A percentile compares a stretch with the other conserved stretches of the same genome.
Conservation (phyloP, 2,113 vertebrate species). For the Elanoides forficatus region DNA sequence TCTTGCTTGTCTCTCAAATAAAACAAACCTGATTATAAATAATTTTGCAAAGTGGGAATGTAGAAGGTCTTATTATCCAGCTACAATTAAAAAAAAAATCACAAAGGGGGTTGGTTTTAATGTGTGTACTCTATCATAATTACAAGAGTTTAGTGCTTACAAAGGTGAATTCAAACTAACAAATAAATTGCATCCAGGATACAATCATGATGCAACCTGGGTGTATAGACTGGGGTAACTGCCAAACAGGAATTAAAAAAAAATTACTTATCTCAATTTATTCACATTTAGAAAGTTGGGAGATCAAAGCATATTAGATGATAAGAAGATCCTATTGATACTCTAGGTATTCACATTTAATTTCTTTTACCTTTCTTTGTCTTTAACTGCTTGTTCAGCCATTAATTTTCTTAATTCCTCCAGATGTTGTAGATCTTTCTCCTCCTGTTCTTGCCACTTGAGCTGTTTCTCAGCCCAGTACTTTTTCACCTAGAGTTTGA, state of each 20-base stretch:
- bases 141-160: not conserved
- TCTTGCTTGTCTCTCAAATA: not conserved
- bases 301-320: not conserved
- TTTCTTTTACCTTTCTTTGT: conserved; percentile 82
- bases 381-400: conserved; percentile 83
- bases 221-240: not conserved
- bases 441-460: conserved; percentile 78
- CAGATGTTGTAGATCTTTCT: conserved; percentile 76
- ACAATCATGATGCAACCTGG: not conserved
- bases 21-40: not conserved
- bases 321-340: not conserved
- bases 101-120: not conserved
- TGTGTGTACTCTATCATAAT: not conserved
- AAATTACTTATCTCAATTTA: not conserved
- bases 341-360: not conserved
- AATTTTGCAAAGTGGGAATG: not conserved
- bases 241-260: not conserved
- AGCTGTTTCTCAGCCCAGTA: conserved; percentile 82
- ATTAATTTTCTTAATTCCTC: conserved; percentile 81
- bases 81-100: not conserved
- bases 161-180: not conserved
- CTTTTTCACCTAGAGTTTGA: conserved; percentile 79
- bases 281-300: not conserved
- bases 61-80: not conserved
- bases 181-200: not conserved